Evolutionary conservation across 37 sponge, comb jelly and placozoan genomes (phyloP).

Genomic region (Eunapius fragilis): DNA sequence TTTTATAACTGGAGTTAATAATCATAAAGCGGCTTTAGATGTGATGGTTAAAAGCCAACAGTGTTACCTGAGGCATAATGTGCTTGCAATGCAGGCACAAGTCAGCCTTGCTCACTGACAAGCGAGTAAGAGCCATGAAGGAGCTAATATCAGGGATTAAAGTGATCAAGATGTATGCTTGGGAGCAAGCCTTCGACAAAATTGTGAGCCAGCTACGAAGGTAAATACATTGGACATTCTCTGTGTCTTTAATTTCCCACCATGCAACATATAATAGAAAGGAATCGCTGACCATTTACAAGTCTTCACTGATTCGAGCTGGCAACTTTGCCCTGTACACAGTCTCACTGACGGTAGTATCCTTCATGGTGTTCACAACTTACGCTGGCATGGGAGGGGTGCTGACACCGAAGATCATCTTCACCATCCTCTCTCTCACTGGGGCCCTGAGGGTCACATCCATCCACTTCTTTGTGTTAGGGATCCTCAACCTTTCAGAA

Average conservation of each 20-base stretch:
- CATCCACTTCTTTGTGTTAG: conserved; percentile 14
- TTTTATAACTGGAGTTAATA: too few species aligned
- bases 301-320: conserved; percentile 16
- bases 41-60: too few species aligned
- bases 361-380: conserved; percentile 20
- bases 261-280: neutral
- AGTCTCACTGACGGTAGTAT: conserved; percentile 6
- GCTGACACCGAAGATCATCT: conserved; percentile 39
- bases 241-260: neutral
- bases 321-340: conserved; percentile 1
- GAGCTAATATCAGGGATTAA: neutral
- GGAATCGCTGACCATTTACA: conserved; percentile 19
- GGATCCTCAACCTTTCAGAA: conserved; percentile 6
- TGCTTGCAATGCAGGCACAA: neutral
- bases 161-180: neutral
- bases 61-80: too few species aligned
- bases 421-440: conserved; percentile 41
- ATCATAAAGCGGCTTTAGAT: too few species aligned
- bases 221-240: neutral
- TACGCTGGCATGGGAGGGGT: conserved; percentile 32
- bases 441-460: conserved; percentile 14
- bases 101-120: neutral
- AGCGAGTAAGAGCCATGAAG: neutral
- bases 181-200: neutral
- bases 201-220: neutral